phyloP scores from a whole-genome alignment of 1,140 invertebrate species.

The Ridgeia piscesae region DNA sequence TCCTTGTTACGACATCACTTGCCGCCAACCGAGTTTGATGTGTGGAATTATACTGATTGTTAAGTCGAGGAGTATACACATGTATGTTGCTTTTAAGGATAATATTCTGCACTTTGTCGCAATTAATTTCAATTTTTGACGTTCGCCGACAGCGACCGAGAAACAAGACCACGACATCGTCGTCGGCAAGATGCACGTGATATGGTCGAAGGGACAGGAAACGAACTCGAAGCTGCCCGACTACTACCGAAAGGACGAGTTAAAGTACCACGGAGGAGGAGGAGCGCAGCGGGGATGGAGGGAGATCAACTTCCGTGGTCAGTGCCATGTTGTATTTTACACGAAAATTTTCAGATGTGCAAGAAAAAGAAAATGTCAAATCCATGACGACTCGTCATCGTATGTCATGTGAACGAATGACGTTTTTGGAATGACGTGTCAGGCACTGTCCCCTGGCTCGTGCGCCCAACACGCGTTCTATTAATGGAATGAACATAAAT shows the following conservation, averaged over 20 bases:
- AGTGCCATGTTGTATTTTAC: neutral
- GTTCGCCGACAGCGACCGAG: conserved; percentile 64
- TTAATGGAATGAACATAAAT: too few species aligned
- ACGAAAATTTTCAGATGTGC: too few species aligned
- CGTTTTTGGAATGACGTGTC: too few species aligned
- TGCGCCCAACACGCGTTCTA: too few species aligned
- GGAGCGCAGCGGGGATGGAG: neutral
- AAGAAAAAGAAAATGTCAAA: too few species aligned
- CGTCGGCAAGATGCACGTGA: conserved; percentile 83
- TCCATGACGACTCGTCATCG: too few species aligned
- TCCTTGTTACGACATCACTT: neutral
- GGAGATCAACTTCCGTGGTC: neutral
- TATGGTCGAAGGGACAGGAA: conserved; percentile 90
- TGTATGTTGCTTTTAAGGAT: neutral
- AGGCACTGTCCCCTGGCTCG: too few species aligned
- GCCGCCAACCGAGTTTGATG: neutral
- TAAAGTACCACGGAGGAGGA: conserved; percentile 83
- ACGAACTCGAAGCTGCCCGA: conserved; percentile 61
- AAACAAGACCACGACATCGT: conserved; percentile 81
- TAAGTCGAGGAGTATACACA: neutral
- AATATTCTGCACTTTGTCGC: neutral
- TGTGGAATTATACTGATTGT: neutral
- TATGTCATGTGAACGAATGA: too few species aligned
- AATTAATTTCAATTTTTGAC: neutral
- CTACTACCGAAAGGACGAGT: conserved; percentile 84